A percentile compares a stretch with the other conserved stretches of the same genome.
Conservation (phyloP, 1,140 invertebrate species). For the Pseudoatta argentina region DNA sequence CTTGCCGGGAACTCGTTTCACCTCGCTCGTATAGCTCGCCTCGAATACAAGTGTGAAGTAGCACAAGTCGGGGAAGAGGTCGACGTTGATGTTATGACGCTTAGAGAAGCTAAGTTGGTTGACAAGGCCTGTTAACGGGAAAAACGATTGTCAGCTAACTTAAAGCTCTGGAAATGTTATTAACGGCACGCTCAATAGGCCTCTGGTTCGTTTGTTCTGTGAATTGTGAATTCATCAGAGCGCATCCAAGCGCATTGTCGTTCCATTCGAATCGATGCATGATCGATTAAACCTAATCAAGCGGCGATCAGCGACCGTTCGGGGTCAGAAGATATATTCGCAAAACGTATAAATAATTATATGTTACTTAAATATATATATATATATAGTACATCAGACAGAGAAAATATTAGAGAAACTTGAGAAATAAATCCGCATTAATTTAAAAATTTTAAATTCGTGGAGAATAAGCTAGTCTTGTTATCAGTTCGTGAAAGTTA, state of each 20-base stretch:
- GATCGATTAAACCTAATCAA: slow-evolving; percentile 31
- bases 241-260: background rate
- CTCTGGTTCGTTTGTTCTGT: slow-evolving; percentile 17
- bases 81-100: background rate
- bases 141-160: slow-evolving; percentile 20
- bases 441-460: slow-evolving; percentile 3
- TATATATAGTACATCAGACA: background rate
- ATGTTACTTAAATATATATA: background rate
- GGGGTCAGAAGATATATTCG: background rate
- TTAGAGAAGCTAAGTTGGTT: background rate
- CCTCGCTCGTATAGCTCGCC: background rate
- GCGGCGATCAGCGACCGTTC: background rate
- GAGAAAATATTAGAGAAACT: background rate
- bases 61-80: slow-evolving; percentile 10
- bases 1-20: slow-evolving; percentile 11
- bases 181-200: slow-evolving; percentile 11
- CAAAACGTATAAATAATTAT: slow-evolving; percentile 7
- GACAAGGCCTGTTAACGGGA: background rate
- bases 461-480: background rate
- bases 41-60: slow-evolving; percentile 13
- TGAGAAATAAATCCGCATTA: background rate
- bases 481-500: slow-evolving; percentile 23
- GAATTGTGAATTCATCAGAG: slow-evolving; percentile 18
- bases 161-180: slow-evolving; percentile 37
- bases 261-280: background rate